Evolutionary conservation across 2,888 invertebrate genomes (phyloP).

Genomic region (Chloroclysta siterata): DNA sequence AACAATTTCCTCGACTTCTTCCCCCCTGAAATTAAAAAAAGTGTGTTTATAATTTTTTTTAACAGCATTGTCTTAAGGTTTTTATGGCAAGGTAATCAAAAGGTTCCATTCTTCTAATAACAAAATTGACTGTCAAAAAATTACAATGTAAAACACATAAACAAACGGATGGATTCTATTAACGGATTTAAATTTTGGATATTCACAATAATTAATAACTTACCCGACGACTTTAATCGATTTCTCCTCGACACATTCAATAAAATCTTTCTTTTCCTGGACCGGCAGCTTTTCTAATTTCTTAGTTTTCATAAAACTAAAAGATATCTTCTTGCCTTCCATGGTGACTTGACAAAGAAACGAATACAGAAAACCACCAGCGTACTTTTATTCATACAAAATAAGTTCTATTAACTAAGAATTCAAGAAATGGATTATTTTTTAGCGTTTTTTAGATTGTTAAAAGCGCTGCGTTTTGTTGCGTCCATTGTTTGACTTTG

Average conservation of each 20-base stretch:
- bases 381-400: too few species aligned
- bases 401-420: too few species aligned
- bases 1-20: constrained; percentile 77
- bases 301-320: constrained; percentile 90
- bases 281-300: constrained; percentile 67
- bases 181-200: neutral
- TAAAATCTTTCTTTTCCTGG: constrained; percentile 87
- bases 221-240: constrained; percentile 91
- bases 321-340: constrained; percentile 91
- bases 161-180: too few species aligned
- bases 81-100: too few species aligned
- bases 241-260: constrained; percentile 91
- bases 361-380: neutral
- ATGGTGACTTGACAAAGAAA: constrained; percentile 55
- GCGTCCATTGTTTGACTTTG: too few species aligned
- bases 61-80: neutral
- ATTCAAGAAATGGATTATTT: too few species aligned
- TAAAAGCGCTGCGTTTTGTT: too few species aligned
- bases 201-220: constrained; percentile 47
- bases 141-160: too few species aligned
- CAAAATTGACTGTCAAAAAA: too few species aligned
- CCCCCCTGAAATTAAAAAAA: constrained; percentile 77
- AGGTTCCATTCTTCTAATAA: neutral
- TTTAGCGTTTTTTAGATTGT: too few species aligned
- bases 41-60: too few species aligned